Evolutionary conservation across 2,113 vertebrate species (phyloP).

Genomic region (Orientallactaga bullata): DNA sequence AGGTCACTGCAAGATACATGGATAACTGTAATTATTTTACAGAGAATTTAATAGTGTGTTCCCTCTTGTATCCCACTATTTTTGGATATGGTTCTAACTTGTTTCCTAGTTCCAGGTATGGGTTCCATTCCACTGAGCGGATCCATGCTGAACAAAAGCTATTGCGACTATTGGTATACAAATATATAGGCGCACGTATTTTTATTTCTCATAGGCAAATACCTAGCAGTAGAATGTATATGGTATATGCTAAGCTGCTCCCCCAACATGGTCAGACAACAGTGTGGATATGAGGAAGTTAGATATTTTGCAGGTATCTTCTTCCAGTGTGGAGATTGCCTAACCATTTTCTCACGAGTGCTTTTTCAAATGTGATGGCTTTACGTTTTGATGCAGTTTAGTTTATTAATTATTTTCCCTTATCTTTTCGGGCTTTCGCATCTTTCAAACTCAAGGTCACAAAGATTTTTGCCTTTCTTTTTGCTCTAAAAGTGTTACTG

Average conservation of each 20-base stretch:
- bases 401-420: slow-evolving; percentile 7
- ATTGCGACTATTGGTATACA: not conserved
- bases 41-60: too few species aligned
- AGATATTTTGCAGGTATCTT: not conserved
- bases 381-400: not conserved
- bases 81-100: too few species aligned
- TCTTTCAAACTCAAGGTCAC: not conserved
- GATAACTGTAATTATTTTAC: too few species aligned
- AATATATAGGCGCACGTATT: not conserved
- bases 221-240: not conserved
- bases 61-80: too few species aligned
- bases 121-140: too few species aligned
- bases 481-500: not conserved
- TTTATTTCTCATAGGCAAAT: not conserved
- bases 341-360: not conserved
- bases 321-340: not conserved
- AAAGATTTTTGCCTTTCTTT: not conserved
- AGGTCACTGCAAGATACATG: too few species aligned
- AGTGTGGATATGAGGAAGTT: not conserved
- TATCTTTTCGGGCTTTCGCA: not conserved
- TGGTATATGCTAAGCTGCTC: not conserved
- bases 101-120: too few species aligned
- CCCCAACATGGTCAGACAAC: not conserved
- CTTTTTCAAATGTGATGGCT: not conserved
- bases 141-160: not conserved